A percentile compares a stretch with the other conserved stretches of the same genome.
These are phyloP conservation scores for Barypeithes pellucidus DNA, from an alignment of 2,888 invertebrate species.

Conservation along the genomic window DNA sequence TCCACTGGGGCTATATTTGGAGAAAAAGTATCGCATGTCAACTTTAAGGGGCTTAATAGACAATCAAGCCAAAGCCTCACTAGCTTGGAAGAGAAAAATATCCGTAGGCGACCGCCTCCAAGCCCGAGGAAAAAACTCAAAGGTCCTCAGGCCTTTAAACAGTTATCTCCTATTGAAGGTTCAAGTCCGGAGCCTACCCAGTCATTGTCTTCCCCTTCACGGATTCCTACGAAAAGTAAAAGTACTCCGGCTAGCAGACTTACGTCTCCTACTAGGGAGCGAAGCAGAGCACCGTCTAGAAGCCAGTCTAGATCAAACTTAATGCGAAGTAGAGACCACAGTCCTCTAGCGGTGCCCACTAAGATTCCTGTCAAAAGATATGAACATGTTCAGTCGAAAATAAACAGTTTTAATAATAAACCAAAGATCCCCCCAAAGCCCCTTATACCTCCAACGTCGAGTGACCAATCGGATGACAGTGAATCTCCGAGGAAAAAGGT, in stretches of 20 bases:
- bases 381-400: constrained; percentile 68
- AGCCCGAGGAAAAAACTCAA: constrained; percentile 59
- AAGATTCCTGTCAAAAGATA: constrained; percentile 64
- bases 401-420: constrained; percentile 66
- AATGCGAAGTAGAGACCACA: constrained; percentile 63
- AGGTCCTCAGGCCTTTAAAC: constrained; percentile 63
- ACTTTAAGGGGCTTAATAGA: constrained; percentile 56
- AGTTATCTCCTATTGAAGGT: constrained; percentile 67
- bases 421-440: constrained; percentile 69
- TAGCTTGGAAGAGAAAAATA: constrained; percentile 60
- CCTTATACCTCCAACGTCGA: constrained; percentile 58
- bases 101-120: constrained; percentile 59
- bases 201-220: constrained; percentile 68
- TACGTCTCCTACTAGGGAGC: constrained; percentile 61
- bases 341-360: constrained; percentile 64
- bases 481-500: constrained; percentile 55
- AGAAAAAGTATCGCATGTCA: constrained; percentile 61
- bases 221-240: constrained; percentile 63
- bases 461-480: constrained; percentile 60
- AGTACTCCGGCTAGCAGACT: constrained; percentile 64
- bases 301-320: constrained; percentile 55
- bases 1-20: constrained; percentile 62
- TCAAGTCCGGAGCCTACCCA: constrained; percentile 69
- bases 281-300: constrained; percentile 58
- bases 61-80: constrained; percentile 67